Percentiles rank a stretch among this genome's conserved stretches.
These are phyloP conservation scores for Pomacea canaliculata DNA, from an alignment of 2,888 invertebrate genomes.

Conservation along the genomic window DNA sequence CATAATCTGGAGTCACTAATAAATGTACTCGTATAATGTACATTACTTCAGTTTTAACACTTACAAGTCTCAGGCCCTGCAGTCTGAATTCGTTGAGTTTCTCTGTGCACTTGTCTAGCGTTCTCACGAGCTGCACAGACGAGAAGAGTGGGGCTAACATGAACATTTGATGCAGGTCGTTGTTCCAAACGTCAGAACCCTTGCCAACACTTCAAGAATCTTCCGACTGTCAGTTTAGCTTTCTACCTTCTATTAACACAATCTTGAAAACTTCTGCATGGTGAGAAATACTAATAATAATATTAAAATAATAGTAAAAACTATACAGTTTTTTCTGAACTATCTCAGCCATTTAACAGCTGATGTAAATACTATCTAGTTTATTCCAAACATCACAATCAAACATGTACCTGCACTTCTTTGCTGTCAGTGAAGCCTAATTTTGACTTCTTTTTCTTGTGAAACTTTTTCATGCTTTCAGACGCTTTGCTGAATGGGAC, in stretches of 20 bases:
- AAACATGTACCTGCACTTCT: conserved; percentile 56
- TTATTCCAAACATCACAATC: not conserved
- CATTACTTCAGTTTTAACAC: conserved; percentile 17
- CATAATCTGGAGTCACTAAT: not conserved
- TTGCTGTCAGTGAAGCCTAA: conserved; percentile 60
- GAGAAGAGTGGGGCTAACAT: no score
- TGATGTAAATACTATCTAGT: no score
- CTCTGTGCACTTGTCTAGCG: conserved; percentile 55
- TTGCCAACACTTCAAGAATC: no score
- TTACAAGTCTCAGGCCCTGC: conserved; percentile 58
- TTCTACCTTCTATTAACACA: no score
- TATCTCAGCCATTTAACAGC: no score
- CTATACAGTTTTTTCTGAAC: no score
- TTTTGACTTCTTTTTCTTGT: conserved; percentile 61
- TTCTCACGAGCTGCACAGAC: conserved; percentile 53
- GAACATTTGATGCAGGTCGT: no score
- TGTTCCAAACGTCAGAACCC: no score
- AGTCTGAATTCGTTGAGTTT: conserved; percentile 62
- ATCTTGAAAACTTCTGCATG: no score
- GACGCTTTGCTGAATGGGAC: conserved; percentile 59
- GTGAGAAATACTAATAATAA: no score
- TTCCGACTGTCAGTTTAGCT: no score
- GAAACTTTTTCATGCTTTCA: conserved; percentile 59
- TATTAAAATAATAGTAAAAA: no score
- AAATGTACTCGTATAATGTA: not conserved